Percentiles rank a stretch among this genome's conserved stretches.
Evolutionary conservation across 1,140 invertebrate species (phyloP).

Genomic region (Apocrypta bakeri): DNA sequence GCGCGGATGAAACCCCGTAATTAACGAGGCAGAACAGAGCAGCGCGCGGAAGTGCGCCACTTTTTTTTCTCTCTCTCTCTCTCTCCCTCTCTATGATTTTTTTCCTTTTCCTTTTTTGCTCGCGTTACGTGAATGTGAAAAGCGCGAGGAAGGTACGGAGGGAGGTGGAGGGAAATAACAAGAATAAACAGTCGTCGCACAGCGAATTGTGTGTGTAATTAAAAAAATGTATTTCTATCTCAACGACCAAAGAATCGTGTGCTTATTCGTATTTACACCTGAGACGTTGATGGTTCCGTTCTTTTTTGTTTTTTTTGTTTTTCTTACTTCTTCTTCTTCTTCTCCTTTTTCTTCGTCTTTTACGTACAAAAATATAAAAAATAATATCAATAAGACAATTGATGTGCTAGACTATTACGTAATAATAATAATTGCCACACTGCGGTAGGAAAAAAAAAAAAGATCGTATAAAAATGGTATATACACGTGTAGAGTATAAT

Average conservation of each 20-base stretch:
- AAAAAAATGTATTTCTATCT: not conserved
- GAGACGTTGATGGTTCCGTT: not conserved
- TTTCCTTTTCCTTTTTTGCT: too few relatives aligned
- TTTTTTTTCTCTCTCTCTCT: not conserved
- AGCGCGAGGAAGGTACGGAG: too few relatives aligned
- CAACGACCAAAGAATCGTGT: not conserved
- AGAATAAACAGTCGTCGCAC: not conserved
- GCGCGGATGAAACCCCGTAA: slow-evolving; percentile 17
- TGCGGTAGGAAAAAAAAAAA: not conserved
- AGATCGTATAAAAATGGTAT: not conserved
- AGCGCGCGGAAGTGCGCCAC: not conserved
- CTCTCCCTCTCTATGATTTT: too few relatives aligned
- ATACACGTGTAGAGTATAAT: too few relatives aligned
- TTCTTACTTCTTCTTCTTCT: too few relatives aligned
- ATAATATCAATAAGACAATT: too few relatives aligned
- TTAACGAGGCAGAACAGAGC: slow-evolving; percentile 22
- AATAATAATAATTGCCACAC: too few relatives aligned
- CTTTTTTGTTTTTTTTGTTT: not conserved
- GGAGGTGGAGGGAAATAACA: too few relatives aligned
- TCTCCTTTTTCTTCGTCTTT: not conserved
- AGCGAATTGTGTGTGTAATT: not conserved
- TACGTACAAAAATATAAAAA: not conserved
- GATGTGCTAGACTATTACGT: too few relatives aligned
- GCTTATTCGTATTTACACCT: not conserved
- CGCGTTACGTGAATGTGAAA: too few relatives aligned